Evolutionary conservation across 2,113 vertebrate genomes (phyloP).

Genomic region (Corythaeola cristata): DNA sequence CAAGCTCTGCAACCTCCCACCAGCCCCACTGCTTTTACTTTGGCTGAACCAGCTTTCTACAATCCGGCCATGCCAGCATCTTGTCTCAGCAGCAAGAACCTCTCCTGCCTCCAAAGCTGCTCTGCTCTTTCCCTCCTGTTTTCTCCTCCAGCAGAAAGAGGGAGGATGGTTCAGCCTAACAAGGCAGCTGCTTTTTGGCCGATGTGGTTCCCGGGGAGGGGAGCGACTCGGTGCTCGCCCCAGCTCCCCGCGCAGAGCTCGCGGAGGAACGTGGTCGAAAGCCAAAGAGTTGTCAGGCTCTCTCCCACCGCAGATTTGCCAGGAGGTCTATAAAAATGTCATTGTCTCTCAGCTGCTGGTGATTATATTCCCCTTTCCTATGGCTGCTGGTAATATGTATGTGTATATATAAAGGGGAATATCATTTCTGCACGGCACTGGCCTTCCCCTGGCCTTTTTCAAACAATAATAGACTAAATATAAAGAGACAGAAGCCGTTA

Average conservation of each 20-base stretch:
- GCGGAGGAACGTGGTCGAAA: slow-evolving; percentile 46
- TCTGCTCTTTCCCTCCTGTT: background rate
- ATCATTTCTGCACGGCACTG: slow-evolving; percentile 64
- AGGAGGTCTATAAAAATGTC: slow-evolving; percentile 80
- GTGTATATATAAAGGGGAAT: slow-evolving; percentile 52
- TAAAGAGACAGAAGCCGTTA: slow-evolving; percentile 78
- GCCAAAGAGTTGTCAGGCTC: slow-evolving; percentile 71
- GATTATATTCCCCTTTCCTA: slow-evolving; percentile 71
- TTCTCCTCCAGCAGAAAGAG: background rate
- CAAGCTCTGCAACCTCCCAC: background rate
- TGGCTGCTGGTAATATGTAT: slow-evolving; percentile 58
- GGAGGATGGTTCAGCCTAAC: background rate
- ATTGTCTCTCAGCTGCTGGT: slow-evolving; percentile 76
- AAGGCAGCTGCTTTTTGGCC: slow-evolving; percentile 15
- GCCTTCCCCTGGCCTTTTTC: slow-evolving; percentile 77
- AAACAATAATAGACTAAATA: slow-evolving; percentile 81
- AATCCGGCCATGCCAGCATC: background rate
- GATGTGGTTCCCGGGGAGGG: background rate
- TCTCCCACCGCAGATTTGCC: slow-evolving; percentile 65
- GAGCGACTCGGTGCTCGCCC: background rate
- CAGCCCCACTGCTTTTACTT: background rate
- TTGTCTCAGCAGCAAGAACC: background rate
- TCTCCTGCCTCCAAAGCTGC: background rate
- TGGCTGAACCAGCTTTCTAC: background rate
- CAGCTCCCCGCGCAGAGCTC: background rate